Evolutionary conservation across 1,140 invertebrate genomes (phyloP).

Genomic region (Batillaria attramentaria): DNA sequence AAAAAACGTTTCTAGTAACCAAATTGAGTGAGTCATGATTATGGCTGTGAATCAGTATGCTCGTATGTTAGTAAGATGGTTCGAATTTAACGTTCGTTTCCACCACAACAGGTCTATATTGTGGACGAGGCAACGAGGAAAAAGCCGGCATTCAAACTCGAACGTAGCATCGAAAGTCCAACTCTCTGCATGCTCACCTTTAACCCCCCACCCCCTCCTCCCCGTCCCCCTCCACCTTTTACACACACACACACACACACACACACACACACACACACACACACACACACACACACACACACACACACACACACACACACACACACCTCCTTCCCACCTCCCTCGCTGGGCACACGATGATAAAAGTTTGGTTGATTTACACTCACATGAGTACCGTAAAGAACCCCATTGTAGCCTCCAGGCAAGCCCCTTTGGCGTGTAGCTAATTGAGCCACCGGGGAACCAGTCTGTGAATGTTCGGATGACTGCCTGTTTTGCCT

Average conservation of each 20-base stretch:
- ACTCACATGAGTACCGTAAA: conserved; percentile 52
- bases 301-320: not conserved
- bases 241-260: not conserved
- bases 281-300: not conserved
- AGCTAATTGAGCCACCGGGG: conserved; percentile 58
- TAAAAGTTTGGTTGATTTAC: not conserved
- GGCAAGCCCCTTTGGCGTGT: conserved; percentile 60
- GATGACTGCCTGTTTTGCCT: conserved; percentile 52
- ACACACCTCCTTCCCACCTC: not conserved
- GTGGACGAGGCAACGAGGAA: conserved; percentile 77
- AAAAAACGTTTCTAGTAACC: too few species aligned
- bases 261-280: not conserved
- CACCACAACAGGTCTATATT: too few species aligned
- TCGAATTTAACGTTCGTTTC: too few species aligned
- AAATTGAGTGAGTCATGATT: too few species aligned
- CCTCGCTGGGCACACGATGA: not conserved
- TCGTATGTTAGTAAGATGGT: too few species aligned
- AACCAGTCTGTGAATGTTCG: conserved; percentile 59
- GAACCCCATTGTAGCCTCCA: conserved; percentile 56
- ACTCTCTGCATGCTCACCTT: not conserved
- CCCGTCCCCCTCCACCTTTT: not conserved
- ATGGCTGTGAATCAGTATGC: too few species aligned
- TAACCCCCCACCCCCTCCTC: not conserved
- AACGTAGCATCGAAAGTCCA: conserved; percentile 77
- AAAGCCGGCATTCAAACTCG: conserved; percentile 78